Conservation (phyloP, 2,888 invertebrate species). For the Leucophenga maculata region DNA sequence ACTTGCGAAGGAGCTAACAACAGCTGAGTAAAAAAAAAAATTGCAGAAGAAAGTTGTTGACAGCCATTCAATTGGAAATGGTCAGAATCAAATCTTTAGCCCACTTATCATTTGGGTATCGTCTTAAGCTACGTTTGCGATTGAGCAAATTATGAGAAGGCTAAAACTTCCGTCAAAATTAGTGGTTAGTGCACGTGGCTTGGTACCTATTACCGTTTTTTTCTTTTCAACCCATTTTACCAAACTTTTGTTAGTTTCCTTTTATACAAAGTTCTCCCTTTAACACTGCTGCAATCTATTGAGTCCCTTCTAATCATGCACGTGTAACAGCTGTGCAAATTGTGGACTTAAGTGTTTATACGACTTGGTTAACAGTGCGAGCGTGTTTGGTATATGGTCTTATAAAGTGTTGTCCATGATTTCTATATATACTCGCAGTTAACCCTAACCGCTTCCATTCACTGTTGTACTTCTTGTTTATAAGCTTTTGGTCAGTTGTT, state of each 20-base stretch:
- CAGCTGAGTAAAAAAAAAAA: neutral
- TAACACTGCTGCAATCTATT: neutral
- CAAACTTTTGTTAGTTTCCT: neutral
- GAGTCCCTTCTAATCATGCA: neutral
- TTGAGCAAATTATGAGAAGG: too few species aligned
- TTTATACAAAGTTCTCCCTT: neutral
- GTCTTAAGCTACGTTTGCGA: too few species aligned
- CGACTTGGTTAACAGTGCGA: slow-evolving; percentile 43
- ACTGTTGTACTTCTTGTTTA: slow-evolving; percentile 4
- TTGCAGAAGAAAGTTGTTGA: too few species aligned
- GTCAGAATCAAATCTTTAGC: too few species aligned
- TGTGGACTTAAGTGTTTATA: slow-evolving; percentile 67
- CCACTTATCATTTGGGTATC: too few species aligned
- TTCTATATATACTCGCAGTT: too few species aligned
- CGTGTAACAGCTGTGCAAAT: slow-evolving; percentile 54
- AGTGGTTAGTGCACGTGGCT: too few species aligned
- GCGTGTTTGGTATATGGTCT: slow-evolving; percentile 12
- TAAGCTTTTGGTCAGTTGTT: slow-evolving; percentile 9
- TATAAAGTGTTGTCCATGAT: slow-evolving; percentile 1
- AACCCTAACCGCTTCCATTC: neutral
- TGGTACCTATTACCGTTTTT: too few species aligned
- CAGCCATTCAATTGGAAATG: too few species aligned
- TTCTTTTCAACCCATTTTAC: neutral
- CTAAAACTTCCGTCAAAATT: too few species aligned
- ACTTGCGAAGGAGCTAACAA: too few species aligned